Evolutionary conservation across 2,113 vertebrate species (phyloP).

Genomic region (Psilopogon haemacephalus): DNA sequence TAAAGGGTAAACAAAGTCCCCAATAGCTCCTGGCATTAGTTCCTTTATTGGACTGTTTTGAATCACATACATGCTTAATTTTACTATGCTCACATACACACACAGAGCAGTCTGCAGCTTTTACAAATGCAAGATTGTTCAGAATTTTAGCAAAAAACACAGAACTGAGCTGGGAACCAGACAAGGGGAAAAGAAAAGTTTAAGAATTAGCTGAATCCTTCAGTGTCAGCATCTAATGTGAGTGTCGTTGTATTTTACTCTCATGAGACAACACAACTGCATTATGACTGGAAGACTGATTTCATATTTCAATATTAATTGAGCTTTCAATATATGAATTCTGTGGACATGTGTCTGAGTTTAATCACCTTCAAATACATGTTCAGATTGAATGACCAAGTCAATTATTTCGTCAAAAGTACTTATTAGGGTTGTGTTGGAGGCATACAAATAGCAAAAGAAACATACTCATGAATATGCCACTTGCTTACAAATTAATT

Average conservation of each 20-base stretch:
- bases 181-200: neutral
- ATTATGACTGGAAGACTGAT: slow-evolving; percentile 44
- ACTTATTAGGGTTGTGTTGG: slow-evolving; percentile 59
- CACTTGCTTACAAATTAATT: slow-evolving; percentile 65
- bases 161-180: neutral
- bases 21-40: rapidly evolving
- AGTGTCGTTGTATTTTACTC: slow-evolving; percentile 25
- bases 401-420: slow-evolving; percentile 73
- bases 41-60: neutral
- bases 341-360: slow-evolving; percentile 46
- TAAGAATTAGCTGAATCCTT: neutral
- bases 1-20: neutral
- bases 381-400: slow-evolving; percentile 69
- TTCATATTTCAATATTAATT: slow-evolving; percentile 71
- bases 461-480: slow-evolving; percentile 62
- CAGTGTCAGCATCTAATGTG: neutral
- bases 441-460: slow-evolving; percentile 55
- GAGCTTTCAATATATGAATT: slow-evolving; percentile 67
- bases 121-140: neutral
- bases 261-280: slow-evolving; percentile 26
- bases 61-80: neutral
- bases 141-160: neutral
- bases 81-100: neutral
- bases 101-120: neutral
- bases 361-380: slow-evolving; percentile 71